Percentiles rank a stretch among this genome's conserved stretches.
Conservation (phyloP, 2,797 vertebrate genomes). For the Channallabes apus region DNA sequence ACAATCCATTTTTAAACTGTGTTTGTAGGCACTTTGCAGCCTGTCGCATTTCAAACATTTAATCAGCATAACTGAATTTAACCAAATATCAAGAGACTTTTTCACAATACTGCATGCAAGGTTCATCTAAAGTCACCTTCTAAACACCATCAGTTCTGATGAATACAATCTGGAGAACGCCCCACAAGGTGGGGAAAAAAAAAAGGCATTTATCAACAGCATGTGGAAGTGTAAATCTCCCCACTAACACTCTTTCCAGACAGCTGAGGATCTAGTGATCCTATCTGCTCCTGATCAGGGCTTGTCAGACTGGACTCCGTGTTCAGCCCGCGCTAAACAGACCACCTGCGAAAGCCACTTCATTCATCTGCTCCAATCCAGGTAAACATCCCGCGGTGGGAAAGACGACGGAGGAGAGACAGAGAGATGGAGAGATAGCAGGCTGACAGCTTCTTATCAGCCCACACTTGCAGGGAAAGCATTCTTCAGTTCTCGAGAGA, state of each 20-base stretch:
- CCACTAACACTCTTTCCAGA: not conserved
- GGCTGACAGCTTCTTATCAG: conserved; percentile 47
- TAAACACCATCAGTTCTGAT: not conserved
- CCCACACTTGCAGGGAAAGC: conserved; percentile 8
- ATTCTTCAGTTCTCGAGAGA: conserved; percentile 1
- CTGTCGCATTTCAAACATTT: no score
- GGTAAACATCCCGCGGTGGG: conserved; percentile 33
- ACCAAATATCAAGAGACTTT: no score
- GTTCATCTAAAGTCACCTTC: not conserved
- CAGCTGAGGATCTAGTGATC: conserved; percentile 8
- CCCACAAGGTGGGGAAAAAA: not conserved
- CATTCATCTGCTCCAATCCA: conserved; percentile 22
- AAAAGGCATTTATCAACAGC: conserved; percentile 12
- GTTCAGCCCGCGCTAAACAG: not conserved
- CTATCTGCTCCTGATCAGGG: conserved; percentile 18
- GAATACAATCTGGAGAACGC: not conserved
- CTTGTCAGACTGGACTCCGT: not conserved
- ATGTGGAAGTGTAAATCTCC: conserved; percentile 8
- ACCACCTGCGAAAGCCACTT: conserved; percentile 31
- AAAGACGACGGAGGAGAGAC: conserved; percentile 21
- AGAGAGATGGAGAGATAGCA: conserved; percentile 41
- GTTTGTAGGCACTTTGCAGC: no score
- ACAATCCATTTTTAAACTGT: no score
- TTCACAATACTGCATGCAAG: not conserved
- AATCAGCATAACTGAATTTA: no score